Evolutionary conservation across 2,113 vertebrate genomes (phyloP).

Genomic region (Pluvianellus socialis): DNA sequence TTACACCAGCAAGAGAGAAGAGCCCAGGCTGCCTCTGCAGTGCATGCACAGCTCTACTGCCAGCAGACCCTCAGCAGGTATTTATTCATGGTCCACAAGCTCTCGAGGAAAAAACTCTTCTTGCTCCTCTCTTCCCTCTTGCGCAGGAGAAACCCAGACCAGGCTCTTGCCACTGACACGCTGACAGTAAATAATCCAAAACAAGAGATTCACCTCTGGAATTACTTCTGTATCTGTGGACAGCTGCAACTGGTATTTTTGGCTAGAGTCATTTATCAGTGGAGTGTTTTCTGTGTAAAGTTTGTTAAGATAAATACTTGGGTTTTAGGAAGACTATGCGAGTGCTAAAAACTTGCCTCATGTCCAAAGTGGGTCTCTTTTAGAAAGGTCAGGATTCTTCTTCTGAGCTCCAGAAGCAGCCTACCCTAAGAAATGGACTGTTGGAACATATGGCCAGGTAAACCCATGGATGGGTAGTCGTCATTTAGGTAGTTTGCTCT

Average conservation of each 20-base stretch:
- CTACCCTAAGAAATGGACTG: background rate
- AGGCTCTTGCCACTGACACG: background rate
- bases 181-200: background rate
- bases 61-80: background rate
- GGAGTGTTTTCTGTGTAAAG: background rate
- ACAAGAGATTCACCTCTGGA: background rate
- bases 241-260: background rate
- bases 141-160: background rate
- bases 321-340: background rate
- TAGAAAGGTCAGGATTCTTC: background rate
- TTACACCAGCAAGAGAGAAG: background rate
- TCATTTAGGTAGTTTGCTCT: background rate
- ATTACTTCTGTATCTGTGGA: background rate
- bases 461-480: background rate
- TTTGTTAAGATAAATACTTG: background rate
- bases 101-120: background rate
- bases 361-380: background rate
- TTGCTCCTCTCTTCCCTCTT: background rate
- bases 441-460: background rate
- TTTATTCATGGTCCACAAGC: background rate
- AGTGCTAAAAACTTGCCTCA: background rate
- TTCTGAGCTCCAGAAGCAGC: background rate
- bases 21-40: background rate
- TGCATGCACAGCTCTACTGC: fast-evolving
- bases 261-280: background rate